Evolutionary conservation across 2,888 invertebrate species (phyloP).

Genomic region (Lamproptera curius): DNA sequence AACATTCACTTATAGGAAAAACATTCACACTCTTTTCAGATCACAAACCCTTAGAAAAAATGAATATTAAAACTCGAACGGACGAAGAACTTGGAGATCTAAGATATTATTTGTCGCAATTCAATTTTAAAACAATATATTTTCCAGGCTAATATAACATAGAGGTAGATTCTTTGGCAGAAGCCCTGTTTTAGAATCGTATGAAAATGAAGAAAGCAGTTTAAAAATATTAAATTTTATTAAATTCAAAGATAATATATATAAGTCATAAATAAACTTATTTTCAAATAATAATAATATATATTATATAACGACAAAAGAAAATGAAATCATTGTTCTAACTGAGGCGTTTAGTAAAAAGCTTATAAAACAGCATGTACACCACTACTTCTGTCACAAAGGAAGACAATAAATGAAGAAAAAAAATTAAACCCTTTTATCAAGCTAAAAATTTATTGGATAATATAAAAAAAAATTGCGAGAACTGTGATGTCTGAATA

Average conservation of each 20-base stretch:
- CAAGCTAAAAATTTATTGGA: constrained; percentile 13
- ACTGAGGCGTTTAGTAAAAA: constrained; percentile 28
- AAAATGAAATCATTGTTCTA: constrained; percentile 25
- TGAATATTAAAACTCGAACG: constrained; percentile 23
- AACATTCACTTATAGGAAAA: constrained; percentile 26
- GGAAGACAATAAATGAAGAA: constrained; percentile 6
- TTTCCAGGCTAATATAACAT: constrained; percentile 25
- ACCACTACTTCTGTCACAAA: constrained; percentile 28
- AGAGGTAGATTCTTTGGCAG: constrained; percentile 29
- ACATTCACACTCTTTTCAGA: constrained; percentile 24
- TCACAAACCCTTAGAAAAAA: constrained; percentile 25
- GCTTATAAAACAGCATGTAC: constrained; percentile 25
- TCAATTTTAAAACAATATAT: constrained; percentile 27
- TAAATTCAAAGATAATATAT: constrained; percentile 23
- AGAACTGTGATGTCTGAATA: constrained; percentile 4
- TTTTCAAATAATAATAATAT: constrained; percentile 3
- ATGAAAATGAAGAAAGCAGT: constrained; percentile 19
- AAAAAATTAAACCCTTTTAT: constrained; percentile 12
- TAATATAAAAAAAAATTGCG: constrained; percentile 12
- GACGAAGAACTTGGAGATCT: constrained; percentile 24
- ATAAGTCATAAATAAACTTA: constrained; percentile 15
- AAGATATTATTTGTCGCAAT: constrained; percentile 26
- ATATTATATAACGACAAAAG: constrained; percentile 17
- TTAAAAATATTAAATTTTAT: constrained; percentile 26
- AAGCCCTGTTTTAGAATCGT: constrained; percentile 26